These are phyloP conservation scores for Leptinotarsa haldemani DNA, from an alignment of 2,888 invertebrate genomes.

Conservation along the genomic window DNA sequence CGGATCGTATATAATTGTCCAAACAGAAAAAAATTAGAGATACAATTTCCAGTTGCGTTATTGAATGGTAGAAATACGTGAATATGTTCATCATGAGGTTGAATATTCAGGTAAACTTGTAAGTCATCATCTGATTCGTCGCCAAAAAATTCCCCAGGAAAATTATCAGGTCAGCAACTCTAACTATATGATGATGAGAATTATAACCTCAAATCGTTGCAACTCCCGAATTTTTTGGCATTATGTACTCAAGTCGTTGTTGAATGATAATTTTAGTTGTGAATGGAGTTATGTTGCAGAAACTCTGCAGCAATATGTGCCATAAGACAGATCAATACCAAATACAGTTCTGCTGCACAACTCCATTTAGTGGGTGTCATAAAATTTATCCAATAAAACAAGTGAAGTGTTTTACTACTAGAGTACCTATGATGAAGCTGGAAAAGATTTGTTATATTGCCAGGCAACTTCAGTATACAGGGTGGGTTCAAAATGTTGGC, in stretches of 20 bases:
- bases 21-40: neutral
- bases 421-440: conserved; percentile 65
- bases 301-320: conserved; percentile 49
- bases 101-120: no score
- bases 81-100: no score
- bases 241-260: conserved; percentile 12
- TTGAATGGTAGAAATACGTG: no score
- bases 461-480: conserved; percentile 60
- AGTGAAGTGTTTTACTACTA: conserved; percentile 62
- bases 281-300: conserved; percentile 40
- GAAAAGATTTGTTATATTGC: conserved; percentile 60
- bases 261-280: conserved; percentile 39
- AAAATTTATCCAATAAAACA: conserved; percentile 50
- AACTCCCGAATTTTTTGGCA: neutral
- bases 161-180: no score
- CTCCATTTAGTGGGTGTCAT: conserved; percentile 31
- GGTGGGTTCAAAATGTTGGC: conserved; percentile 4
- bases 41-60: no score
- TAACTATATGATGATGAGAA: no score
- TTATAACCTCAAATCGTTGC: no score
- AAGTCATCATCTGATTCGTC: no score
- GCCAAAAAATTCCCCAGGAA: no score
- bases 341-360: conserved; percentile 41
- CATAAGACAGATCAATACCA: conserved; percentile 53
- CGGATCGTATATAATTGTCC: neutral